These are phyloP conservation scores for Gobio gobio DNA, from an alignment of 2,113 vertebrate species.

Conservation along the genomic window DNA sequence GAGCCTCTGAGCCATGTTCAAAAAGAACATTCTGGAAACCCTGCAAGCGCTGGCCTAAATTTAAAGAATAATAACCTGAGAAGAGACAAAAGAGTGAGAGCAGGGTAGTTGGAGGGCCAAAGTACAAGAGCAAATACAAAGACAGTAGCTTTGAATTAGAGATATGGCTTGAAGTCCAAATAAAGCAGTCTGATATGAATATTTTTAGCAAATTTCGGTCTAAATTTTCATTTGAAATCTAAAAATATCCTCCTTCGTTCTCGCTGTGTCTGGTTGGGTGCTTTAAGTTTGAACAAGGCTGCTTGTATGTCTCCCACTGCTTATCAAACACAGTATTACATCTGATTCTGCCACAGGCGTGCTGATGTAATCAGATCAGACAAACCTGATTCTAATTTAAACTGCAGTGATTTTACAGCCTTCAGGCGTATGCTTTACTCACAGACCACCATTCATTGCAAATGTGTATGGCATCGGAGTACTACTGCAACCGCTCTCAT, in stretches of 20 bases:
- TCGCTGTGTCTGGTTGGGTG: neutral
- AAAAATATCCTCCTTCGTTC: slow-evolving; percentile 18
- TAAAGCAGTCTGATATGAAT: neutral
- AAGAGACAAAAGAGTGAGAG: slow-evolving; percentile 27
- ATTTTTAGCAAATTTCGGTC: neutral
- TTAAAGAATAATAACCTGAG: slow-evolving; percentile 32
- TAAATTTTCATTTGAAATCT: slow-evolving; percentile 9
- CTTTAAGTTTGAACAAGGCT: neutral
- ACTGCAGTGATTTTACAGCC: slow-evolving; percentile 5
- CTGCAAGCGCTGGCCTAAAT: slow-evolving; percentile 53
- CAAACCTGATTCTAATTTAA: slow-evolving; percentile 32
- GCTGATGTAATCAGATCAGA: slow-evolving; percentile 20
- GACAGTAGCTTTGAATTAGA: neutral
- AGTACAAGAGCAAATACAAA: neutral
- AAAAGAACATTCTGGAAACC: slow-evolving; percentile 39
- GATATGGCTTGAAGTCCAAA: neutral
- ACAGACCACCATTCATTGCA: slow-evolving; percentile 36
- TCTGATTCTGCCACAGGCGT: neutral
- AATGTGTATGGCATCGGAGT: slow-evolving; percentile 12
- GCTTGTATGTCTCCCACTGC: slow-evolving; percentile 7
- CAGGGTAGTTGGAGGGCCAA: neutral
- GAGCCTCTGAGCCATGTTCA: neutral
- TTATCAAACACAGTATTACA: slow-evolving; percentile 10
- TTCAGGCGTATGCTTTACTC: slow-evolving; percentile 28
- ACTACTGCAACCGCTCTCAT: slow-evolving; percentile 11